Conservation (phyloP, 2,113 vertebrate genomes). For the Neogobius melanostomus region DNA sequence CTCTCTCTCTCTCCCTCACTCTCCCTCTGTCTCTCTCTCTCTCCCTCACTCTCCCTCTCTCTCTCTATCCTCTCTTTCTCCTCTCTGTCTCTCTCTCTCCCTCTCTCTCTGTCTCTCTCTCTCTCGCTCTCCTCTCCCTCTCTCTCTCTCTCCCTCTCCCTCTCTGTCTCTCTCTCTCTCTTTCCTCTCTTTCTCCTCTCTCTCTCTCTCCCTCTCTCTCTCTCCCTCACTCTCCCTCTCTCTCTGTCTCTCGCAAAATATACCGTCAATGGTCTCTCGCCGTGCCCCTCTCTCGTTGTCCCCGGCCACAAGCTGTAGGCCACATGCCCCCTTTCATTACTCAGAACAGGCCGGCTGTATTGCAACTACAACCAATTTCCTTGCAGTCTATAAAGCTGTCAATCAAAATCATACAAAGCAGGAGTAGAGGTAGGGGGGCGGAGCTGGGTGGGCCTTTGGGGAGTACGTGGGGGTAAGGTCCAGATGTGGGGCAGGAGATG, state of each 20-base stretch:
- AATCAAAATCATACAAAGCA: conserved; percentile 77
- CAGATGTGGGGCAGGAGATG: conserved; percentile 69
- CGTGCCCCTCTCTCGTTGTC: conserved; percentile 45
- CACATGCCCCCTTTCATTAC: conserved; percentile 81
- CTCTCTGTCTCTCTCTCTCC: too few species aligned
- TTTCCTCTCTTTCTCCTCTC: too few species aligned
- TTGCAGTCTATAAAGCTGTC: conserved; percentile 84
- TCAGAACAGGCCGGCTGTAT: conserved; percentile 77
- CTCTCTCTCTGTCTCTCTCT: too few species aligned
- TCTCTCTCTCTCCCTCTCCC: too few species aligned
- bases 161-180: too few species aligned
- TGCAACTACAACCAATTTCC: conserved; percentile 84
- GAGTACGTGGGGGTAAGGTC: conserved; percentile 41
- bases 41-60: too few species aligned
- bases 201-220: too few species aligned
- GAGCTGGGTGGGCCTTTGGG: conserved; percentile 52
- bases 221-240: conserved; percentile 3
- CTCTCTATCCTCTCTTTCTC: too few species aligned
- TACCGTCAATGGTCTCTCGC: not conserved
- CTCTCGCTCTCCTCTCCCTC: too few species aligned
- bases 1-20: too few species aligned
- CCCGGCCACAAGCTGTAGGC: conserved; percentile 61
- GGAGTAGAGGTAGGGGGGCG: conserved; percentile 59
- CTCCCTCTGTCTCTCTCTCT: too few species aligned
- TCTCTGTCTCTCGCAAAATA: not conserved